phyloP scores from a whole-genome alignment of 2,113 vertebrate genomes.

The Fulmarus glacialis region DNA sequence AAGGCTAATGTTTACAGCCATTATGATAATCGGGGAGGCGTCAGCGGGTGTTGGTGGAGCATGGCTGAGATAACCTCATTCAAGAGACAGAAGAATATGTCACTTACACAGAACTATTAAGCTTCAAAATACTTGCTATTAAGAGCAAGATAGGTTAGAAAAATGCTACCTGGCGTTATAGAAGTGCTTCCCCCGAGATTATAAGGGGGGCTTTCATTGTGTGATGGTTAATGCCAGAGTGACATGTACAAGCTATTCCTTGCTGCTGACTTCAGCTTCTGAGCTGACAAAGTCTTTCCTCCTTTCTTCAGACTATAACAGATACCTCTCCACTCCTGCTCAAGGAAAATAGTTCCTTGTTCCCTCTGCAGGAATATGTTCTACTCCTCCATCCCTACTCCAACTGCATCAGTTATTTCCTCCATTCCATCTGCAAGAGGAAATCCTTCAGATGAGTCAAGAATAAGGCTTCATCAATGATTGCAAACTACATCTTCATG shows the following conservation, averaged over 20 bases:
- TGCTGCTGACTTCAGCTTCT: background rate
- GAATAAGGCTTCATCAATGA: background rate
- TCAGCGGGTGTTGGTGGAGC: background rate
- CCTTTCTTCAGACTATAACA: background rate
- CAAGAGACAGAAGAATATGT: background rate
- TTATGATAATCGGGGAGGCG: background rate
- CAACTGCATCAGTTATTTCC: background rate
- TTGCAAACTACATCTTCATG: background rate
- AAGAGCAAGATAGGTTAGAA: background rate
- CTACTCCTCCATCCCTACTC: background rate
- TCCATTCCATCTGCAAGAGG: background rate
- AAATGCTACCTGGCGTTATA: background rate
- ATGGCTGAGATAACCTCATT: background rate
- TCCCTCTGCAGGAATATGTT: background rate
- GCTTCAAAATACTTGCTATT: conserved; percentile 4
- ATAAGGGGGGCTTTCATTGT: background rate
- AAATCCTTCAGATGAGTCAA: background rate
- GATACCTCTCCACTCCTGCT: background rate
- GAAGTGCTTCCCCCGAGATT: background rate
- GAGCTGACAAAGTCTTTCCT: background rate
- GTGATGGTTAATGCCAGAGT: background rate
- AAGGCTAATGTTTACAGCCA: background rate
- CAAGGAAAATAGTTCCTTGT: background rate
- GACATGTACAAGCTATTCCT: background rate
- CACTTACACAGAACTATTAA: background rate